Conservation (phyloP, 2,113 vertebrate genomes). For the Menidia beryllina region DNA sequence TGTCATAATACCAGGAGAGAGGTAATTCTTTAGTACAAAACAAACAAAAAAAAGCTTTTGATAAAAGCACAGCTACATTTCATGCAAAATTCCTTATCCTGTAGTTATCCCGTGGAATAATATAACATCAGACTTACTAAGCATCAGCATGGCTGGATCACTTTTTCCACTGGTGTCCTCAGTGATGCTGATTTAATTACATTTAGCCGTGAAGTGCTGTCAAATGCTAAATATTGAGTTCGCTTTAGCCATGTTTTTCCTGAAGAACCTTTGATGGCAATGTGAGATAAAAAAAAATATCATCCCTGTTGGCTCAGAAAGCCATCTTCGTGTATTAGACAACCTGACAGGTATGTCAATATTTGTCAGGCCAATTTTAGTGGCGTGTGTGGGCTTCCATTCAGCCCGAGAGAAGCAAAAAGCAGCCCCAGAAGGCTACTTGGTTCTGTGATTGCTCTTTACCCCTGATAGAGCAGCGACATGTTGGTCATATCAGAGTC, state of each 20-base stretch:
- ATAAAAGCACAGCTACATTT: no score
- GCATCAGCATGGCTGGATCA: neutral
- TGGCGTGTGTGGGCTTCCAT: conserved; percentile 16
- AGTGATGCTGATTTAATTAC: no score
- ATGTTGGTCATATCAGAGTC: conserved; percentile 18
- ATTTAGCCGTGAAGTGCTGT: neutral
- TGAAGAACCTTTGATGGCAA: conserved; percentile 14
- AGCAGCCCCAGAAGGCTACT: conserved; percentile 17
- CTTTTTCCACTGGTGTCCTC: conserved; percentile 11
- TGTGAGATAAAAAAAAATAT: conserved; percentile 1
- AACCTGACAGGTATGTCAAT: conserved; percentile 63
- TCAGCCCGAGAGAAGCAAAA: conserved; percentile 36
- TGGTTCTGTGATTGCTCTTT: conserved; percentile 27
- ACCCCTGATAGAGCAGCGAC: conserved; percentile 22
- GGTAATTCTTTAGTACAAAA: no score
- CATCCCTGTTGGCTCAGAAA: conserved; percentile 31
- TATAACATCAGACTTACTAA: conserved; percentile 2
- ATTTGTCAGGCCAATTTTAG: conserved; percentile 49
- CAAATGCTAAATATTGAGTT: conserved; percentile 12
- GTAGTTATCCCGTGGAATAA: neutral
- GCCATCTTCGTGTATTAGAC: conserved; percentile 57
- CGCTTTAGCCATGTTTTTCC: conserved; percentile 13
- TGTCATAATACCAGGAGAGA: no score
- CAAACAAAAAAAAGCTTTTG: no score
- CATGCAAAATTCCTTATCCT: no score